These are phyloP conservation scores for Drosophila mettleri DNA, from an alignment of 2,888 invertebrate species.

Conservation along the genomic window DNA sequence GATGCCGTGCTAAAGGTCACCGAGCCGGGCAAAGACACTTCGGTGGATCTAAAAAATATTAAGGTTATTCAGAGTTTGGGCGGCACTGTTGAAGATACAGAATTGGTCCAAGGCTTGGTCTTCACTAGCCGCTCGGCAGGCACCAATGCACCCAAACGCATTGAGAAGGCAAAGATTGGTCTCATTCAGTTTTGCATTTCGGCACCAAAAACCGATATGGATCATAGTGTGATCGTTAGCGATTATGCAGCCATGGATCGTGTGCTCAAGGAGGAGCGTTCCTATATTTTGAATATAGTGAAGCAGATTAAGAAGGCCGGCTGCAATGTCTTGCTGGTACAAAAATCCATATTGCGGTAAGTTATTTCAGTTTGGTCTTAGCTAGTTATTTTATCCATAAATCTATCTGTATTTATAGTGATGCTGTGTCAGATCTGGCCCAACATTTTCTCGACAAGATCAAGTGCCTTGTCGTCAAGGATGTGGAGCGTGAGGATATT, in stretches of 20 bases:
- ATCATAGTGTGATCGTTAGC: constrained; percentile 97
- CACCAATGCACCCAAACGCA: constrained; percentile 94
- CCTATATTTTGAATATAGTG: constrained; percentile 98
- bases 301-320: constrained; percentile 99
- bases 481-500: constrained; percentile 98
- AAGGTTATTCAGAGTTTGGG: constrained; percentile 98
- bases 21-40: constrained; percentile 87
- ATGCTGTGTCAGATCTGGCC: constrained; percentile 98
- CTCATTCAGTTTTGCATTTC: constrained; percentile 99
- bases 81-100: constrained; percentile 98
- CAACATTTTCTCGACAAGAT: constrained; percentile 99
- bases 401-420: constrained; percentile 88
- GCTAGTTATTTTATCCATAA: not conserved
- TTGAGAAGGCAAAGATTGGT: constrained; percentile 99
- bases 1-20: constrained; percentile 94
- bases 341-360: constrained; percentile 91
- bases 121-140: constrained; percentile 96
- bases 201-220: constrained; percentile 99
- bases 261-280: constrained; percentile 97
- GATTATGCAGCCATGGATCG: constrained; percentile 99
- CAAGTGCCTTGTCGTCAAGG: constrained; percentile 99
- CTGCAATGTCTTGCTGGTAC: constrained; percentile 98
- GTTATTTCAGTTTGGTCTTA: not conserved
- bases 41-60: constrained; percentile 97
- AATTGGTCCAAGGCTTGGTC: constrained; percentile 97